Evolutionary conservation across 2,113 vertebrate genomes (phyloP).

Genomic region (Gambusia affinis): DNA sequence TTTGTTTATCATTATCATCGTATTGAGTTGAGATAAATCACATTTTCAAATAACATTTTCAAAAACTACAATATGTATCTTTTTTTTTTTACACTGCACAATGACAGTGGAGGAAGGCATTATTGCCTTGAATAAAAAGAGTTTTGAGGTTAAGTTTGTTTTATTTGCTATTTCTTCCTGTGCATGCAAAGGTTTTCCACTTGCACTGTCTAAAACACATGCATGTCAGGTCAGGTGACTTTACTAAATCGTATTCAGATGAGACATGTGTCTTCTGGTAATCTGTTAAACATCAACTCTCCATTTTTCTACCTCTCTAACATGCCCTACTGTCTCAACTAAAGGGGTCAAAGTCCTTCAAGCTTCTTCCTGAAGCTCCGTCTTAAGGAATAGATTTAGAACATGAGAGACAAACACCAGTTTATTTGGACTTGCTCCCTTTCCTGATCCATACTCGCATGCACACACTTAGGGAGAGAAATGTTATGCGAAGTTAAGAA

Average conservation of each 20-base stretch:
- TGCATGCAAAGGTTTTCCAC: neutral
- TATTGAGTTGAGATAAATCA: neutral
- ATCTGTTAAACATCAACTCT: neutral
- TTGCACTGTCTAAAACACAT: neutral
- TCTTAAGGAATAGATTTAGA: neutral
- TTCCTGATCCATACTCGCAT: conserved; percentile 4
- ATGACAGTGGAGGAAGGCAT: neutral
- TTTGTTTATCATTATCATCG: neutral
- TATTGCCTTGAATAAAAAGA: neutral
- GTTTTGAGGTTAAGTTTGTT: neutral
- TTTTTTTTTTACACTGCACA: too few relatives aligned
- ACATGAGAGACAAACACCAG: conserved; percentile 5
- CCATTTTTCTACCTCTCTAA: neutral
- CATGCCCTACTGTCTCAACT: neutral
- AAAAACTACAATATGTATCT: neutral
- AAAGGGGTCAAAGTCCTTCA: neutral
- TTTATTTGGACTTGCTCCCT: conserved; percentile 12
- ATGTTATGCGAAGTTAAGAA: conserved; percentile 18
- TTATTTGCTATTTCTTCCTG: neutral
- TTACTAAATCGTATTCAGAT: neutral
- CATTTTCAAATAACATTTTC: neutral
- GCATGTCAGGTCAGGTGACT: neutral
- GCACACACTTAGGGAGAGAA: conserved; percentile 2
- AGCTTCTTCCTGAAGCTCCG: conserved; percentile 2
- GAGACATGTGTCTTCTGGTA: neutral